Percentiles rank a stretch among this genome's conserved stretches.
phyloP scores from a whole-genome alignment of 1,140 invertebrate species.

The Teleogryllus occipitalis region DNA sequence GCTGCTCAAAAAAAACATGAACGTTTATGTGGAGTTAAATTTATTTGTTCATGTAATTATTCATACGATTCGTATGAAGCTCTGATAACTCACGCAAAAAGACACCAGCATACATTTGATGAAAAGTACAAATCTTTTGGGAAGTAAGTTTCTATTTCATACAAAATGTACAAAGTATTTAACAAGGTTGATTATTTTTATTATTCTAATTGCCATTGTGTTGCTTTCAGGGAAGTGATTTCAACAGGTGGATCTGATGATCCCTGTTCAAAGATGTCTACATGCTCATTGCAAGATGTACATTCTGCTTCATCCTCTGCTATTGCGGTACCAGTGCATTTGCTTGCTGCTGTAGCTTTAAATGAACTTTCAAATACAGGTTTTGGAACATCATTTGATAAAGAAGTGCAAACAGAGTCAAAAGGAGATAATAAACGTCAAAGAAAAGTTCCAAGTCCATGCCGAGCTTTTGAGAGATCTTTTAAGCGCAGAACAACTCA shows the following conservation, averaged over 20 bases:
- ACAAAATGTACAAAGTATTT: constrained; percentile 24
- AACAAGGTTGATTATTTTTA: background rate
- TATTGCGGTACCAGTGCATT: constrained; percentile 30
- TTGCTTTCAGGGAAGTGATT: background rate
- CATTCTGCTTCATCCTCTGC: constrained; percentile 17
- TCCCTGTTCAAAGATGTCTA: background rate
- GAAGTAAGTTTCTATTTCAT: constrained; percentile 32
- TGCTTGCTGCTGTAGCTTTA: constrained; percentile 15
- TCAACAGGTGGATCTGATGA: background rate
- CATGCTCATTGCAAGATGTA: background rate
- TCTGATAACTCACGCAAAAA: constrained; percentile 46
- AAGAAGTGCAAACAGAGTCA: constrained; percentile 36
- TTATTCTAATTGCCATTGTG: background rate
- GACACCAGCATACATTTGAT: constrained; percentile 40
- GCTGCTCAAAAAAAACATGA: constrained; percentile 39
- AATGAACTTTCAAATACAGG: constrained; percentile 13
- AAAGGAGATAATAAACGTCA: constrained; percentile 28
- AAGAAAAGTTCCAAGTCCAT: constrained; percentile 28
- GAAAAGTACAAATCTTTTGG: constrained; percentile 28
- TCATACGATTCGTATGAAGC: constrained; percentile 46
- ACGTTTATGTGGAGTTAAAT: constrained; percentile 42
- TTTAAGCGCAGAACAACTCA: constrained; percentile 35
- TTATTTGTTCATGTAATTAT: constrained; percentile 43
- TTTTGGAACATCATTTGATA: constrained; percentile 31
- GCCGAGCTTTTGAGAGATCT: constrained; percentile 26